A percentile compares a stretch with the other conserved stretches of the same genome.
Evolutionary conservation across 2,888 invertebrate species (phyloP).

Genomic region (Drosophila diplacantha): DNA sequence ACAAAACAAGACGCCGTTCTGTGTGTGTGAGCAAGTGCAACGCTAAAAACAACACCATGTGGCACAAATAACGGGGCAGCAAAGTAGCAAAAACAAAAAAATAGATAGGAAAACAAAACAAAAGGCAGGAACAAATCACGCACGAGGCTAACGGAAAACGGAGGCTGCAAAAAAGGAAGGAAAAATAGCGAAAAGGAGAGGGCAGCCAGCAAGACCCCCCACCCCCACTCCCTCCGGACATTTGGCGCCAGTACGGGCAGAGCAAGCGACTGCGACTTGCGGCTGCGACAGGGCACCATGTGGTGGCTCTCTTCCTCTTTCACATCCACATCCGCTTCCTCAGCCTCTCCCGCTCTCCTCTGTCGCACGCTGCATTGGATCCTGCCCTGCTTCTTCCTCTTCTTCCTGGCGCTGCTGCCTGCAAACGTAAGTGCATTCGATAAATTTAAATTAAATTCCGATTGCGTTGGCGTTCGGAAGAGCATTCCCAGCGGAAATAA

Average conservation of each 20-base stretch:
- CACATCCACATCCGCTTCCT: constrained; percentile 29
- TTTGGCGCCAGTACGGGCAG: constrained; percentile 51
- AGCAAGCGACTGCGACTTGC: constrained; percentile 18
- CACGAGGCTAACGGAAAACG: constrained; percentile 31
- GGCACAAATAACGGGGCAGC: constrained; percentile 42
- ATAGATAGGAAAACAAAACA: constrained; percentile 39
- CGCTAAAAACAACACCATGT: constrained; percentile 42
- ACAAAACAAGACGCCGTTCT: constrained; percentile 66
- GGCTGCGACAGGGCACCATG: constrained; percentile 44
- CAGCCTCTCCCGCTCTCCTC: constrained; percentile 26
- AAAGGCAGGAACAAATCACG: constrained; percentile 44
- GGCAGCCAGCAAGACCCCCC: constrained; percentile 2
- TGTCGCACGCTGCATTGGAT: constrained; percentile 42
- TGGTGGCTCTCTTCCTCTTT: constrained; percentile 46
- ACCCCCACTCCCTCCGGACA: constrained; percentile 28
- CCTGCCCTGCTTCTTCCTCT: constrained; percentile 27
- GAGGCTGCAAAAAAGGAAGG: constrained; percentile 22
- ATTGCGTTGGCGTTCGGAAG: neutral
- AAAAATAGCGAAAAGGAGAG: constrained; percentile 12
- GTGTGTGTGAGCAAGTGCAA: constrained; percentile 24
- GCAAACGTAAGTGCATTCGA: constrained; percentile 25
- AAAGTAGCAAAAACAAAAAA: constrained; percentile 29
- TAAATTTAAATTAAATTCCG: constrained; percentile 19
- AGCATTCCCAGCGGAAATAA: constrained; percentile 4
- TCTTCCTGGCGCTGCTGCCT: constrained; percentile 18